Evolutionary conservation across 2,888 invertebrate species (phyloP), one percentile per base, ranked within the genome.

Genomic region (Fragum fragum): DNA sequence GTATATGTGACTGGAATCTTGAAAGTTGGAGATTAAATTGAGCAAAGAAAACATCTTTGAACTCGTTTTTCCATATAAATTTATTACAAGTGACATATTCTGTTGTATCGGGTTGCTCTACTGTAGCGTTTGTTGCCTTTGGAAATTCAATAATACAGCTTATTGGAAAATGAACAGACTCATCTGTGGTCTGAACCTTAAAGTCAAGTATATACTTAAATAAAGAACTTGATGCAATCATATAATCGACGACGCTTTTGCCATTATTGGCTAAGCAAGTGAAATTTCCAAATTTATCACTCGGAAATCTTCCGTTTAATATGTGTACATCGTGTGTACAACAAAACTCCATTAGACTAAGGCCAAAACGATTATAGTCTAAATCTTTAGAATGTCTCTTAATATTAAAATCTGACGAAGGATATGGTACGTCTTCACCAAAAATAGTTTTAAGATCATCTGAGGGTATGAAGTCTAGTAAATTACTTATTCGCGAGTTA

Each of bases 191-290:
- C 11, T 36, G 36, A 36, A 55, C n/a, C 29, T 23, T 18, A 57
- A 71, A 71, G 23, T 57, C n/a, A 23, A 26, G 16, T 32, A 42
- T 14, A 68, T 68, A 18, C 3, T 28, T 5, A 52, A 76, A 71
- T 6, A 76, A 16, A 29, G 28, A 18, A n/a, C 32, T 32, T 61
- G 70, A 76, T 39, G 70, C 59, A 29, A 71, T 71, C 21, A 59
- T 71, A 53, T 76, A 76, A 28, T 76, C 76, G n/a, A 76, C 61
- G 23, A 76, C 53, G 26, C 71, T 71, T 28, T 61, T 21, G n/a
- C 76, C 76, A 52, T 71, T n/a, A 47, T 76, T 76, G 23, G 76
- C 76, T 23, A 69, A 28, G 21, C 68, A 75, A 11, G 76, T 76
- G 32, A 63, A 61, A 11, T 76, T 52, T 14, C 76, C 76, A 5